Conservation (phyloP, 1,140 invertebrate genomes). For the Tetranychus cinnabarinus region DNA sequence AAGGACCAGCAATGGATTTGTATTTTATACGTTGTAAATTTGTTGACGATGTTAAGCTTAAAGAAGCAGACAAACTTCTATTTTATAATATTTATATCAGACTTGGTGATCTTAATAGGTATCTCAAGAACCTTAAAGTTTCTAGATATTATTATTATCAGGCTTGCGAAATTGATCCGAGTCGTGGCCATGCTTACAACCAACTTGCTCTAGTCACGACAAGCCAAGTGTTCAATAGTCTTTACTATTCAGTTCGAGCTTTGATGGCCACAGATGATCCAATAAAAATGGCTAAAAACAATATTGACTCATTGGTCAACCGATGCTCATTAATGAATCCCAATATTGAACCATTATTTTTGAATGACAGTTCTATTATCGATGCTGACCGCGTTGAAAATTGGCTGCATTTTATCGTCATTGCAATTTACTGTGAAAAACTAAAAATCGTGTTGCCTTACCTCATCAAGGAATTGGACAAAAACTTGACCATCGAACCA, state of each 20-base stretch:
- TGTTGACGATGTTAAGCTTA: too few species aligned
- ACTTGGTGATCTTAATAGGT: constrained; percentile 10
- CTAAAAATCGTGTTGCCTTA: neutral
- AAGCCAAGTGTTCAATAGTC: neutral
- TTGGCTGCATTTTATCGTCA: constrained; percentile 9
- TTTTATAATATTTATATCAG: constrained; percentile 9
- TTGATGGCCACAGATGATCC: constrained; percentile 3
- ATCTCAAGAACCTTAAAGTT: neutral
- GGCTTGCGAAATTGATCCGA: constrained; percentile 6
- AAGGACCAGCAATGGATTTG: neutral
- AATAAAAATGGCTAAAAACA: constrained; percentile 2
- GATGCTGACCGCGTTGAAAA: neutral
- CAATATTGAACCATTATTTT: neutral
- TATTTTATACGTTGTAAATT: neutral
- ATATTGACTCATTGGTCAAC: constrained; percentile 3
- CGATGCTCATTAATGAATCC: neutral
- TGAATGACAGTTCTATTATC: neutral
- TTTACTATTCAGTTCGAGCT: constrained; percentile 8
- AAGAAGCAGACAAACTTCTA: neutral
- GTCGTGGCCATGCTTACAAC: constrained; percentile 10
- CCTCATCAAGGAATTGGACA: neutral
- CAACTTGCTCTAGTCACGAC: constrained; percentile 6
- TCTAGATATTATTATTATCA: constrained; percentile 8
- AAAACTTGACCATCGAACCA: neutral
- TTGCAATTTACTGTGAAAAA: constrained; percentile 6